These are phyloP conservation scores for Zoanthus solanderi DNA, from an alignment of 92 coral and sea anemone genomes.

Conservation along the genomic window DNA sequence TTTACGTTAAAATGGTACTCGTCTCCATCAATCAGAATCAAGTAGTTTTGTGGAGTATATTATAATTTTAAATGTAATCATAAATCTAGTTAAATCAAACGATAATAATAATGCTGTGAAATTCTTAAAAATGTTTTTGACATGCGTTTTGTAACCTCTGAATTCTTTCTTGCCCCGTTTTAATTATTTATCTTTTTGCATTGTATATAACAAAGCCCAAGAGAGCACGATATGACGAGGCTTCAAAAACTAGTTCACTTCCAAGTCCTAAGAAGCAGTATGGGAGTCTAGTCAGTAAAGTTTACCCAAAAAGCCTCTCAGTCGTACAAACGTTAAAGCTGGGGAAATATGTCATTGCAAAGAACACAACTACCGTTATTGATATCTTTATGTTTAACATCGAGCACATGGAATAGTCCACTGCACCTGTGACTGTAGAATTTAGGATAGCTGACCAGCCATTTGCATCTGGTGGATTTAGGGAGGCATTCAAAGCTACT, in stretches of 20 bases:
- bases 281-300: constrained; percentile 42
- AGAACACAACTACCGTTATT: constrained; percentile 46
- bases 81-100: not conserved
- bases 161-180: not conserved
- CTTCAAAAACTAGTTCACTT: not conserved
- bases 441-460: constrained; percentile 20
- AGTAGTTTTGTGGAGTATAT: too few relatives aligned
- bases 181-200: too few relatives aligned
- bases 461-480: not conserved
- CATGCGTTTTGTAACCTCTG: not conserved
- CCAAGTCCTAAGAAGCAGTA: not conserved
- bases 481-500: not conserved
- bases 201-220: not conserved
- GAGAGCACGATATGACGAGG: not conserved
- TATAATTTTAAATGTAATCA: not conserved
- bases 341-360: constrained; percentile 48
- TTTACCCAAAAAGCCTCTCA: constrained; percentile 63
- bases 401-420: constrained; percentile 54
- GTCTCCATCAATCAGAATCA: too few relatives aligned
- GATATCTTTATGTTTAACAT: constrained; percentile 44
- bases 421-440: constrained; percentile 39
- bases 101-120: not conserved
- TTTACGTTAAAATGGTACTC: too few relatives aligned
- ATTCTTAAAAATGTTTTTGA: not conserved
- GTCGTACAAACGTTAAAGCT: constrained; percentile 64